These are phyloP conservation scores for Trachythela sp. DNA, from an alignment of 64 coral and sea anemone species.

Conservation along the genomic window DNA sequence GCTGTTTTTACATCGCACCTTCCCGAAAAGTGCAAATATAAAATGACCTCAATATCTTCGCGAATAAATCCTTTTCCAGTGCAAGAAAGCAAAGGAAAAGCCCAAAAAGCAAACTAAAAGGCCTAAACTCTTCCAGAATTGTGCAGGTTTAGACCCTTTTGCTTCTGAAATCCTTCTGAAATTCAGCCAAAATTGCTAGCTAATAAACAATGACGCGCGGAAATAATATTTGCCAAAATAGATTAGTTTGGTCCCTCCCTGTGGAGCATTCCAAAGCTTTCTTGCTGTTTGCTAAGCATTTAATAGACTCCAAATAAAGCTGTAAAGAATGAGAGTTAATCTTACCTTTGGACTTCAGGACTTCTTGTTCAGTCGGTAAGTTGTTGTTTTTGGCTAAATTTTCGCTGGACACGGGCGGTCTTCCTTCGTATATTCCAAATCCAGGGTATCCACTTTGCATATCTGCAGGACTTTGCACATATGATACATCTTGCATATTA, in stretches of 20 bases:
- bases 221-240: constrained; percentile 23
- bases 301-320: not conserved
- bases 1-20: not conserved
- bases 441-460: not conserved
- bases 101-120: not conserved
- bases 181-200: not conserved
- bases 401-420: not conserved
- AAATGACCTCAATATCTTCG: not conserved
- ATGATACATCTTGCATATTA: not conserved
- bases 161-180: not conserved
- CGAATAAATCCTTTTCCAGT: not conserved
- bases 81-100: not conserved
- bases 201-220: not conserved
- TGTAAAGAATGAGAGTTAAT: not conserved
- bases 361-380: not conserved
- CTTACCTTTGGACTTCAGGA: not conserved
- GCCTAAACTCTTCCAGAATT: not conserved
- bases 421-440: not conserved
- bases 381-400: not conserved
- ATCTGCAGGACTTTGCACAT: not conserved
- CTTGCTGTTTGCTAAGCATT: not conserved
- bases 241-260: not conserved
- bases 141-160: no score
- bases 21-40: not conserved
- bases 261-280: not conserved